Conservation (phyloP, 2,797 vertebrate genomes). For the Clarias laeviceps region DNA sequence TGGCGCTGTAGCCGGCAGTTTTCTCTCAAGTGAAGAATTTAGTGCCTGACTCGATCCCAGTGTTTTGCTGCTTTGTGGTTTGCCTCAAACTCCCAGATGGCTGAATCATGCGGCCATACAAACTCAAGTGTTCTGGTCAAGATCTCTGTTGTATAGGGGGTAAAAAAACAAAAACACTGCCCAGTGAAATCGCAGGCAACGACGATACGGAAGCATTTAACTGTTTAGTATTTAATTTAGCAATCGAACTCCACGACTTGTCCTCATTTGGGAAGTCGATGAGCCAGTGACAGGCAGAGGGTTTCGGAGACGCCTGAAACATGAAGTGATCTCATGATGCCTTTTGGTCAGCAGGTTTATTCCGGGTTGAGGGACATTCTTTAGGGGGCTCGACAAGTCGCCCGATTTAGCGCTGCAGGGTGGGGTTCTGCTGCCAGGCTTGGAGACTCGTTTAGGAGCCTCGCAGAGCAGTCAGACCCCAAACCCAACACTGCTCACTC, state of each 20-base stretch:
- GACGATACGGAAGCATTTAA: not conserved
- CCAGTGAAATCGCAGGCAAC: not conserved
- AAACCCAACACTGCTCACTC: constrained; percentile 26
- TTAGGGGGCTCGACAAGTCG: constrained; percentile 49
- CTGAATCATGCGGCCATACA: not conserved
- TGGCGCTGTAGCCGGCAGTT: not conserved
- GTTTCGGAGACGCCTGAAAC: constrained; percentile 7
- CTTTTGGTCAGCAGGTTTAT: constrained; percentile 66
- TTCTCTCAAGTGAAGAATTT: not conserved
- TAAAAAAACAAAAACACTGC: not conserved
- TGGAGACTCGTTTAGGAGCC: constrained; percentile 26
- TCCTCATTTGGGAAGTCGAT: constrained; percentile 37
- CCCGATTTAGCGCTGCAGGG: constrained; percentile 59
- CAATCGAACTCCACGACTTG: constrained; percentile 10
- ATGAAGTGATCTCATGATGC: constrained; percentile 52
- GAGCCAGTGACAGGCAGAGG: not conserved
- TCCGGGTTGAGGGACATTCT: constrained; percentile 59
- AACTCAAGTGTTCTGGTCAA: not conserved
- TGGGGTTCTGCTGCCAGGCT: constrained; percentile 39
- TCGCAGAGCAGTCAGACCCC: constrained; percentile 14
- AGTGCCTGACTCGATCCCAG: not conserved
- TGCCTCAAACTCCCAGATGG: not conserved
- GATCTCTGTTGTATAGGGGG: not conserved
- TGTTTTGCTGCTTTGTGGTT: constrained; percentile 9
- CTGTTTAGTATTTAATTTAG: not conserved